Conservation (phyloP, 2,113 vertebrate genomes). For the Trachemys scripta region DNA sequence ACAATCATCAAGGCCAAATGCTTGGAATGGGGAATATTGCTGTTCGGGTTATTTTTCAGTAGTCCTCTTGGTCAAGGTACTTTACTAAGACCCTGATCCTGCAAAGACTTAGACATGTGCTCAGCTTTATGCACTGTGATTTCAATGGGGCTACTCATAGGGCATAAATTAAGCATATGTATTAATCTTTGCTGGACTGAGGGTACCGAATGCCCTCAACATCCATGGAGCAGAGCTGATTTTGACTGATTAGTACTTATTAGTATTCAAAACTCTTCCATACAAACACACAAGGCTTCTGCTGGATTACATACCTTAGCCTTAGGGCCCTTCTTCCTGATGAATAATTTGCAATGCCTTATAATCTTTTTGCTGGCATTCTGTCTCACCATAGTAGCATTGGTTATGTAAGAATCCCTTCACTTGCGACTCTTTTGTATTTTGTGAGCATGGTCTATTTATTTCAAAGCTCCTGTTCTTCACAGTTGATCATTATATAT, state of each 20-base stretch:
- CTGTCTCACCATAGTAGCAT: neutral
- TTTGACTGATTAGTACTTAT: conserved; percentile 8
- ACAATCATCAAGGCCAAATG: neutral
- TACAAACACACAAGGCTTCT: neutral
- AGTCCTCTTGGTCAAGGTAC: neutral
- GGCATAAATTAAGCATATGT: neutral
- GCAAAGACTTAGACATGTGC: neutral
- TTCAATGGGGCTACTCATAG: neutral
- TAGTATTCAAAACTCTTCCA: neutral
- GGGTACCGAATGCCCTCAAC: neutral
- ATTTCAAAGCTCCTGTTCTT: neutral
- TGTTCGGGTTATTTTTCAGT: neutral
- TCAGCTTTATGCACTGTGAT: neutral
- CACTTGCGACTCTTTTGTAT: neutral
- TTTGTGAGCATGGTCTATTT: conserved; percentile 15
- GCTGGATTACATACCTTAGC: neutral
- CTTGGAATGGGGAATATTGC: neutral
- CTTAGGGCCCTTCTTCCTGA: neutral
- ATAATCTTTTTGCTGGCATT: neutral
- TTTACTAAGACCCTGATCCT: neutral
- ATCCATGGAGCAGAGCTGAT: neutral
- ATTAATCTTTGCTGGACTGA: neutral
- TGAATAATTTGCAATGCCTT: neutral
- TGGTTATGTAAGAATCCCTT: neutral
- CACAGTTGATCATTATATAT: neutral